Evolutionary conservation across 64 coral and sea anemone genomes (phyloP).

Genomic region (Pocillopora damicornis): DNA sequence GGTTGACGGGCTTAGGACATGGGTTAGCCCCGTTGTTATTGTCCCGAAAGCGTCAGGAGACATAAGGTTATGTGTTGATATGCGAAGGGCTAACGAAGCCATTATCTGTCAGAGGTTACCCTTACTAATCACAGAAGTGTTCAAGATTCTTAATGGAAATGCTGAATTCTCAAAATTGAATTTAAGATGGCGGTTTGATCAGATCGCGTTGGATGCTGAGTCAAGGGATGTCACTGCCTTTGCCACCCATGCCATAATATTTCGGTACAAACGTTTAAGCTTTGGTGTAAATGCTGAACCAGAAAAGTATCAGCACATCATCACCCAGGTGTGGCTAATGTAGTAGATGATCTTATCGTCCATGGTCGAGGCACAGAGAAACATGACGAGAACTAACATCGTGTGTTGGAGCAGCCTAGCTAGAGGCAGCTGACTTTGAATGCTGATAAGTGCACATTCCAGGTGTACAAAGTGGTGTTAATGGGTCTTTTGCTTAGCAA

Average conservation of each 20-base stretch:
- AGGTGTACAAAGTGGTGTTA: constrained; percentile 26
- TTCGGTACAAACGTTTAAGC: constrained; percentile 20
- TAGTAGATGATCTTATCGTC: constrained; percentile 28
- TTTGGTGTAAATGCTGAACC: constrained; percentile 29
- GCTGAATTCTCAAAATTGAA: background rate
- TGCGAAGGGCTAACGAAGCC: constrained; percentile 1
- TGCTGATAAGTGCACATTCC: constrained; percentile 26
- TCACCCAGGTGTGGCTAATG: constrained; percentile 1
- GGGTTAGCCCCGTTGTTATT: constrained; percentile 11
- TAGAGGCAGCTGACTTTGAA: constrained; percentile 8
- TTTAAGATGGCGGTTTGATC: constrained; percentile 17
- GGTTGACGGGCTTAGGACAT: constrained; percentile 19
- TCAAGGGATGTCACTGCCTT: constrained; percentile 28
- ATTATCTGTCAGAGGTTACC: background rate
- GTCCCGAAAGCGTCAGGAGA: constrained; percentile 30
- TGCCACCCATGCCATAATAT: constrained; percentile 19
- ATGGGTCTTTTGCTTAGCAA: constrained; percentile 28
- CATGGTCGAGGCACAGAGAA: constrained; percentile 11
- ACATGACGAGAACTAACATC: constrained; percentile 19
- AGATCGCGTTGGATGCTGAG: constrained; percentile 11
- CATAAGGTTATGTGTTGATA: constrained; percentile 10
- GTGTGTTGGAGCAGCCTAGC: constrained; percentile 14
- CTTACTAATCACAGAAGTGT: background rate
- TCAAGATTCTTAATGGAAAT: background rate
- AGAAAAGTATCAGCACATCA: constrained; percentile 21